These are phyloP conservation scores for Sterna hirundo DNA, from an alignment of 2,113 vertebrate genomes.

Conservation along the genomic window DNA sequence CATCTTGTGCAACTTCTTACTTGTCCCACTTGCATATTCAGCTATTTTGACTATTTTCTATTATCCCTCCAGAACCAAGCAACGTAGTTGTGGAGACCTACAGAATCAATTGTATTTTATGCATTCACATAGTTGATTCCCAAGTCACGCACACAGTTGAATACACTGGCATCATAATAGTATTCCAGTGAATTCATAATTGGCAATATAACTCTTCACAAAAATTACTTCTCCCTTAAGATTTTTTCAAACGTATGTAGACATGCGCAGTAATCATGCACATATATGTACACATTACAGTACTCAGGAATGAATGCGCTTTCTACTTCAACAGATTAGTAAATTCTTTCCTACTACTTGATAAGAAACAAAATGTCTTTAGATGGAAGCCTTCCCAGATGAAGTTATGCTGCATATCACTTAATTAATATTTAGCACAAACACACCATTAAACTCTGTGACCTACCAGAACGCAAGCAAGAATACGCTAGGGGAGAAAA, in stretches of 20 bases:
- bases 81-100: background rate
- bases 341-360: background rate
- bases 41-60: background rate
- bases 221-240: background rate
- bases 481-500: accelerated
- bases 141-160: background rate
- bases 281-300: background rate
- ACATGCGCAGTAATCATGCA: background rate
- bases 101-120: background rate
- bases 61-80: background rate
- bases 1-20: background rate
- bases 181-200: background rate
- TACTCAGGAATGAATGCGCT: background rate
- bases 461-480: background rate
- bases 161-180: background rate
- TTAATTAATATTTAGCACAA: background rate
- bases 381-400: background rate
- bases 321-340: background rate
- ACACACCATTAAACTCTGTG: background rate
- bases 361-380: background rate
- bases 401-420: background rate
- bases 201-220: background rate
- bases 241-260: background rate
- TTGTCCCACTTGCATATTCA: background rate
- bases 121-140: background rate